phyloP scores from a whole-genome alignment of 1,140 invertebrate species.

The Calosoma granatense region DNA sequence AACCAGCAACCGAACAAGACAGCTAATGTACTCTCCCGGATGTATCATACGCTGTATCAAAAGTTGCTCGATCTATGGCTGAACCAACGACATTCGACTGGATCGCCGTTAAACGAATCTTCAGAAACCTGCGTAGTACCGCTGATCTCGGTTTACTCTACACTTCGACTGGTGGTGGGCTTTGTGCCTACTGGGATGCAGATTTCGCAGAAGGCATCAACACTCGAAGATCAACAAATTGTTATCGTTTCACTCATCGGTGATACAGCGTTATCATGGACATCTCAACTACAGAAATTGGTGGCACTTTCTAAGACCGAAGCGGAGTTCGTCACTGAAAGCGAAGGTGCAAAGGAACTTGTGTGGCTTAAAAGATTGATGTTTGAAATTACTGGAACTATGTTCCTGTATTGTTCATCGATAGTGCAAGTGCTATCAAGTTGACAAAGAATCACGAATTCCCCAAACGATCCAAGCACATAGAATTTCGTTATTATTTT shows the following conservation, averaged over 20 bases:
- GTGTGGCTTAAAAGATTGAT: slow-evolving; percentile 27
- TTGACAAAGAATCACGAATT: slow-evolving; percentile 25
- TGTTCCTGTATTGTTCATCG: slow-evolving; percentile 12
- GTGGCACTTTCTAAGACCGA: slow-evolving; percentile 32
- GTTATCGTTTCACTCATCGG: slow-evolving; percentile 22
- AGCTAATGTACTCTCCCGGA: slow-evolving; percentile 31
- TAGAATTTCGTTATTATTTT: slow-evolving; percentile 19
- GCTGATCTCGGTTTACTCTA: no score
- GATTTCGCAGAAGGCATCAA: slow-evolving; percentile 26
- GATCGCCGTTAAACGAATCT: background rate
- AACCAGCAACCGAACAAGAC: slow-evolving; percentile 1
- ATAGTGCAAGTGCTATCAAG: slow-evolving; percentile 22
- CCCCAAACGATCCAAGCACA: slow-evolving; percentile 28
- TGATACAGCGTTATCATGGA: slow-evolving; percentile 29
- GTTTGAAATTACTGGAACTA: slow-evolving; percentile 18
- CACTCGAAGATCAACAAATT: slow-evolving; percentile 24
- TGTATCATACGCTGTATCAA: slow-evolving; percentile 22
- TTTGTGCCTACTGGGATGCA: no score
- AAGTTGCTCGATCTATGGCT: background rate
- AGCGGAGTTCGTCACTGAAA: slow-evolving; percentile 31
- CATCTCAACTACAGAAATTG: slow-evolving; percentile 28
- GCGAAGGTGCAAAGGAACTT: slow-evolving; percentile 25
- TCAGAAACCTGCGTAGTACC: no score
- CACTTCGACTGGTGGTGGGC: no score
- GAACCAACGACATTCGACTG: background rate